Conservation (phyloP, 2,113 vertebrate species). For the Guaruba guarouba region DNA sequence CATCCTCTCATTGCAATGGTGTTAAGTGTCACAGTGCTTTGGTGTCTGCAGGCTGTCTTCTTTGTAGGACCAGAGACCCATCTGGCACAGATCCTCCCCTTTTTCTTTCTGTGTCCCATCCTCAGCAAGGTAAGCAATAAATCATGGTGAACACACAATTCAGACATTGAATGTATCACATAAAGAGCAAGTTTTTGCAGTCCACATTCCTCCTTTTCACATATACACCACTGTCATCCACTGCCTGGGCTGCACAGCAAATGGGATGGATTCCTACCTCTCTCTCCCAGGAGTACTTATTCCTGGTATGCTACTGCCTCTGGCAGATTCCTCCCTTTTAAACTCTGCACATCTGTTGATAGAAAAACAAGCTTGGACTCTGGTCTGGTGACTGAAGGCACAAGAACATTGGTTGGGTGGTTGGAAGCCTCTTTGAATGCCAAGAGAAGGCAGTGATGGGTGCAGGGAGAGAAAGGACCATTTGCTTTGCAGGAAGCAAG, state of each 20-base stretch:
- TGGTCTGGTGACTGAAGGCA: background rate
- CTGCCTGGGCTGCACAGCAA: background rate
- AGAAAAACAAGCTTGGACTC: background rate
- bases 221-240: rapidly evolving
- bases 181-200: background rate
- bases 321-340: conserved; percentile 42
- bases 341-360: conserved; percentile 46
- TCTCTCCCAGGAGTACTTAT: background rate
- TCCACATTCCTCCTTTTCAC: background rate
- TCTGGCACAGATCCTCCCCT: background rate
- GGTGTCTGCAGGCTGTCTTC: background rate
- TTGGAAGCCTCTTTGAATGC: background rate
- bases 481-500: background rate
- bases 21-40: rapidly evolving
- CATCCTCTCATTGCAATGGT: too few species aligned
- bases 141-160: rapidly evolving
- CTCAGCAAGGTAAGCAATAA: background rate
- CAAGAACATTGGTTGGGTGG: background rate
- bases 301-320: conserved; percentile 22
- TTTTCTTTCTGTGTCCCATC: background rate
- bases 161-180: background rate
- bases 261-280: background rate
- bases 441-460: background rate
- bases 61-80: rapidly evolving
- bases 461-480: background rate